phyloP scores from a whole-genome alignment of 2,113 vertebrate genomes.

The Pluvialis apricaria region DNA sequence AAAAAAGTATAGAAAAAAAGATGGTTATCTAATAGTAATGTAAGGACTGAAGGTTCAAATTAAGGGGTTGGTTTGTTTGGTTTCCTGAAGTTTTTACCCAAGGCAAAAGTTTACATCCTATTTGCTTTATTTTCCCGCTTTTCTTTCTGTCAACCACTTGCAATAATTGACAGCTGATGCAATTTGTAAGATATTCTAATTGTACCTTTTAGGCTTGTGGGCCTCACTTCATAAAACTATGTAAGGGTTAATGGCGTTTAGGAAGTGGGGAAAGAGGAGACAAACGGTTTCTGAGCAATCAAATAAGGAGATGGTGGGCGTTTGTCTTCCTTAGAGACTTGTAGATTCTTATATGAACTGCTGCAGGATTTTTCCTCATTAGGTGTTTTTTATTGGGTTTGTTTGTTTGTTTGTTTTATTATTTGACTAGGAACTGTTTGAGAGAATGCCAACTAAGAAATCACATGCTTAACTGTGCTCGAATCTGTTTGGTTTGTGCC shows the following conservation, averaged over 20 bases:
- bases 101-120: not conserved
- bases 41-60: not conserved
- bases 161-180: not conserved
- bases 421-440: not conserved
- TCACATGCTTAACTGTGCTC: not conserved
- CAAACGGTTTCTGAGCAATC: not conserved
- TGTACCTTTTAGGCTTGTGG: not conserved
- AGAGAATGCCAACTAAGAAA: not conserved
- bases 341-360: not conserved
- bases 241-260: not conserved
- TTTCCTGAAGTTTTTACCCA: not conserved
- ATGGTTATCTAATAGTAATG: not conserved
- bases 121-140: not conserved
- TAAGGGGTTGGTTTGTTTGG: not conserved
- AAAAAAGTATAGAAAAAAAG: not conserved
- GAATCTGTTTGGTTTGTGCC: not conserved
- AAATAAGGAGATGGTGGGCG: not conserved
- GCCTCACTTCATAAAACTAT: not conserved
- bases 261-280: not conserved
- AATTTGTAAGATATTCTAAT: not conserved
- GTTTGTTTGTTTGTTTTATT: not conserved
- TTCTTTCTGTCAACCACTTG: not conserved
- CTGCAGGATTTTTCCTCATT: not conserved
- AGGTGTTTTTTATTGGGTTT: not conserved
- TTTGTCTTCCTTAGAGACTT: not conserved